Percentiles rank a stretch among this genome's conserved stretches.
These are phyloP conservation scores for Drosophila tristis DNA, from an alignment of 1,140 invertebrate genomes.

Conservation along the genomic window DNA sequence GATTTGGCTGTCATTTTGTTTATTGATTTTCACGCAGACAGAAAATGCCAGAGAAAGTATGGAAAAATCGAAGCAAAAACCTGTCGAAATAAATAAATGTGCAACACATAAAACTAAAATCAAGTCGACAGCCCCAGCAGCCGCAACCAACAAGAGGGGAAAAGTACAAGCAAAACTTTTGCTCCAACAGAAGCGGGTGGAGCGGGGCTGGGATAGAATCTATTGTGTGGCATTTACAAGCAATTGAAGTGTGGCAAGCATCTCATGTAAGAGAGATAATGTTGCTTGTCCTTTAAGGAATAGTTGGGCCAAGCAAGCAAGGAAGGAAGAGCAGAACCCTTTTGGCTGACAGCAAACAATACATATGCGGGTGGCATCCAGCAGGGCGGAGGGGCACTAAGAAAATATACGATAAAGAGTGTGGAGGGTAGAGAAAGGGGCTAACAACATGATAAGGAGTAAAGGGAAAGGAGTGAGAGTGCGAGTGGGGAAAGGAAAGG, in stretches of 20 bases:
- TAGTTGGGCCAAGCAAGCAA: conserved; percentile 36
- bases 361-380: conserved; percentile 2
- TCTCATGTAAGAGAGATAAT: conserved; percentile 66
- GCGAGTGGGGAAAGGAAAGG: conserved; percentile 18
- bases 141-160: conserved; percentile 50
- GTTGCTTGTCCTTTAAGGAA: conserved; percentile 62
- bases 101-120: conserved; percentile 68
- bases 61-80: conserved; percentile 25
- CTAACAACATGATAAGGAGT: conserved; percentile 17
- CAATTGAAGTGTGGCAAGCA: conserved; percentile 73
- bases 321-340: conserved; percentile 47
- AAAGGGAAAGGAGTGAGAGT: conserved; percentile 9
- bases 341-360: conserved; percentile 27
- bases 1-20: conserved; percentile 57
- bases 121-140: conserved; percentile 58
- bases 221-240: conserved; percentile 72
- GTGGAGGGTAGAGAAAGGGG: too few species aligned
- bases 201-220: conserved; percentile 27
- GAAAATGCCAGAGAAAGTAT: background rate
- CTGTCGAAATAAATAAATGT: conserved; percentile 78
- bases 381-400: too few species aligned
- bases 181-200: conserved; percentile 14
- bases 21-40: conserved; percentile 60
- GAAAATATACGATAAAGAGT: too few species aligned
- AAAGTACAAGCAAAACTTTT: conserved; percentile 59